Conservation (phyloP, 2,888 invertebrate species). For the Rhagophthalmus giganteus region DNA sequence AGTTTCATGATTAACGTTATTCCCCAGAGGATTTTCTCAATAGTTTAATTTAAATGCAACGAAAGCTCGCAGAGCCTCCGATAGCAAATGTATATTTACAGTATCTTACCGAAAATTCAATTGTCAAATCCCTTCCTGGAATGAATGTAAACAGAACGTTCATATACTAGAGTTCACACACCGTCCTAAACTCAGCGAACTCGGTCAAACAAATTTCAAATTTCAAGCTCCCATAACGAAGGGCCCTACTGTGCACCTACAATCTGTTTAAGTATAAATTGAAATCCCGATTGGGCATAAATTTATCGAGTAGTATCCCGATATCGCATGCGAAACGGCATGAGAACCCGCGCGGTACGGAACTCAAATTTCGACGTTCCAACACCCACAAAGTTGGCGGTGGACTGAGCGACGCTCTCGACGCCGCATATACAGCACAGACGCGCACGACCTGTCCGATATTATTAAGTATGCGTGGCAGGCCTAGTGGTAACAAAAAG, state of each 20-base stretch:
- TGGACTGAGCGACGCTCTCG: conserved; percentile 50
- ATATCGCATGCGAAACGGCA: conserved; percentile 23
- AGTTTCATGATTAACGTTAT: too few relatives aligned
- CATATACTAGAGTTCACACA: conserved; percentile 8
- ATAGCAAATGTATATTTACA: too few relatives aligned
- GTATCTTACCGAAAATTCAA: conserved; percentile 13
- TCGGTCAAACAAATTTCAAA: conserved; percentile 7
- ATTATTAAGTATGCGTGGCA: conserved; percentile 30
- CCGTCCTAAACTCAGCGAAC: conserved; percentile 7
- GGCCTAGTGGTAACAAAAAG: conserved; percentile 27
- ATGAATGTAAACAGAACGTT: conserved; percentile 8
- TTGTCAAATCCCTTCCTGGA: neutral
- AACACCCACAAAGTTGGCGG: conserved; percentile 50
- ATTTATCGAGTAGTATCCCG: conserved; percentile 11
- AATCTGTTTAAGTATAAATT: conserved; percentile 5
- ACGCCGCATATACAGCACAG: conserved; percentile 39
- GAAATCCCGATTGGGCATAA: conserved; percentile 5
- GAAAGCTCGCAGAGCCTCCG: too few relatives aligned
- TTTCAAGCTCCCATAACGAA: neutral
- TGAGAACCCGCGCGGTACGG: conserved; percentile 32
- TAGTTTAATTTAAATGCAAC: too few relatives aligned
- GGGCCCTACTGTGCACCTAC: conserved; percentile 5
- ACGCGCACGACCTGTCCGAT: conserved; percentile 39
- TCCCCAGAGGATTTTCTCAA: too few relatives aligned
- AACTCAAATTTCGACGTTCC: conserved; percentile 42